These are phyloP conservation scores for Selene dorsalis DNA, from an alignment of 2,797 vertebrate genomes.

Conservation along the genomic window DNA sequence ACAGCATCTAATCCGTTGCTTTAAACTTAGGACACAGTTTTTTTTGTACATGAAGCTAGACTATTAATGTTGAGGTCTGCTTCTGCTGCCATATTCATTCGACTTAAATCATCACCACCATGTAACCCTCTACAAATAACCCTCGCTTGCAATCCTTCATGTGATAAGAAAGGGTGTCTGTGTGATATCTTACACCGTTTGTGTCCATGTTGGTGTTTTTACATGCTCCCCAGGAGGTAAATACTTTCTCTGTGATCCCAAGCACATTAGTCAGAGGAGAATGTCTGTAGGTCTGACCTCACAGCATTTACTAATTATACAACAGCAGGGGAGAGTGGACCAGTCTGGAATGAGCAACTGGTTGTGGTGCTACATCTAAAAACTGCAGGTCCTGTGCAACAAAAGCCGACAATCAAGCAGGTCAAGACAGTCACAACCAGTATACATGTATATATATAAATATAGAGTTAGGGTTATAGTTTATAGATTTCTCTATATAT, in stretches of 20 bases:
- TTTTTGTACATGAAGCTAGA: slow-evolving; percentile 32
- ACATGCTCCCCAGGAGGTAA: slow-evolving; percentile 59
- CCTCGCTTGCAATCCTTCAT: slow-evolving; percentile 24
- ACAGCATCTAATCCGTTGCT: slow-evolving; percentile 58
- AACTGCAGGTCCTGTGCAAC: too few relatives aligned
- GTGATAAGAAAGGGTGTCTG: slow-evolving; percentile 46
- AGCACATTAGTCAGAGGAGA: slow-evolving; percentile 51
- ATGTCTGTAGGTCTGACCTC: slow-evolving; percentile 36
- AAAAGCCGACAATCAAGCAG: neutral
- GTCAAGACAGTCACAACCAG: neutral
- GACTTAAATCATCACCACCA: slow-evolving; percentile 30
- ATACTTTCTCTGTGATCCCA: slow-evolving; percentile 48
- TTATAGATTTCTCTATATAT: too few relatives aligned
- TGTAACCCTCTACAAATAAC: slow-evolving; percentile 64
- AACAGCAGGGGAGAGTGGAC: slow-evolving; percentile 44
- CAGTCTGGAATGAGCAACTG: slow-evolving; percentile 23
- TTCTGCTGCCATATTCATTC: slow-evolving; percentile 60
- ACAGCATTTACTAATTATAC: slow-evolving; percentile 42
- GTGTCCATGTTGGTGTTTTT: slow-evolving; percentile 34
- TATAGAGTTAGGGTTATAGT: too few relatives aligned
- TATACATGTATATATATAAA: too few relatives aligned
- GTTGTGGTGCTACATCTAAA: neutral
- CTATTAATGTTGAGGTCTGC: slow-evolving; percentile 72
- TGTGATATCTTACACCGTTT: slow-evolving; percentile 26
- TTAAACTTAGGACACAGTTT: slow-evolving; percentile 47